Conservation (phyloP, 2,113 vertebrate species). For the Piliocolobus tephrosceles region DNA sequence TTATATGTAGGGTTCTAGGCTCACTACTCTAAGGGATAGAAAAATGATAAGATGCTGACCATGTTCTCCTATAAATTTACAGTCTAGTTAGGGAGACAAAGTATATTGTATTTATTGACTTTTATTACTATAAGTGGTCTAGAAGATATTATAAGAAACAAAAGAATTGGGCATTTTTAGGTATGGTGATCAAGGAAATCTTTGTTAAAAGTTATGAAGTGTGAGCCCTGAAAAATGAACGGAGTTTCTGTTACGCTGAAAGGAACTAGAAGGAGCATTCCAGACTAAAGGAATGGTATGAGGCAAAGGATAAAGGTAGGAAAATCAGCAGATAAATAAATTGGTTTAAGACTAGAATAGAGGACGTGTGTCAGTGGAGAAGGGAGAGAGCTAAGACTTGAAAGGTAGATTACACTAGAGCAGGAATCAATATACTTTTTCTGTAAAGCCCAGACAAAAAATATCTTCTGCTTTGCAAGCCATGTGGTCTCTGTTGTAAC, state of each 20-base stretch:
- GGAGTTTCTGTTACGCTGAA: not conserved
- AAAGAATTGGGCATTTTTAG: not conserved
- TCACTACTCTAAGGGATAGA: not conserved
- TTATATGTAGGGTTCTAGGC: not conserved
- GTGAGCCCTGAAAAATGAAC: slow-evolving; percentile 8
- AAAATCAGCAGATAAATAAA: not conserved
- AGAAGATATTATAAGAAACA: not conserved
- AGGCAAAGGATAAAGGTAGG: not conserved
- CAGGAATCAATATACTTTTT: not conserved
- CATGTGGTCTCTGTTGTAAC: not conserved
- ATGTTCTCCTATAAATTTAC: not conserved
- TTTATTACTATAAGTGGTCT: slow-evolving; percentile 4
- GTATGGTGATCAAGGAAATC: not conserved
- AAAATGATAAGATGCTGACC: not conserved
- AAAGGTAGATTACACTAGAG: not conserved
- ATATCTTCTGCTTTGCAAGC: not conserved
- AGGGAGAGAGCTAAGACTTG: not conserved
- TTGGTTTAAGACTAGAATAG: not conserved
- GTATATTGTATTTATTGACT: not conserved
- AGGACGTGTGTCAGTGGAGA: not conserved
- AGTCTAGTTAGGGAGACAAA: not conserved
- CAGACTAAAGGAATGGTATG: not conserved
- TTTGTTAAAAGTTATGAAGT: not conserved
- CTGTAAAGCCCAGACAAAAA: not conserved
- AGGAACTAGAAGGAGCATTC: not conserved